A percentile compares a stretch with the other conserved stretches of the same genome.
Conservation (phyloP, 2,888 invertebrate genomes). For the Agelastica alni region DNA sequence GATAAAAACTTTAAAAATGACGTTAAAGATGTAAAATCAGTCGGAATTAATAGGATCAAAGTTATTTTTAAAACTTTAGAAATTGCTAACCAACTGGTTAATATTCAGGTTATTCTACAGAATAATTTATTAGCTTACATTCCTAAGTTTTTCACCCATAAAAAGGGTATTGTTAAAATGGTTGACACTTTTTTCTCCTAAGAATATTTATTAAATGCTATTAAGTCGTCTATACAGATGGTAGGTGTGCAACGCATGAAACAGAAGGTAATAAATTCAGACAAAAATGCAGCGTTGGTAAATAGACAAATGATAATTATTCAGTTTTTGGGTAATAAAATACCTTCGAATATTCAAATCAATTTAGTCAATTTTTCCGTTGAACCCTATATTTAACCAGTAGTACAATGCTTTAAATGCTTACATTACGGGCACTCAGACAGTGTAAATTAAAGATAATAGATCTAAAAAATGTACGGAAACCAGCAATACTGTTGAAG, state of each 20-base stretch:
- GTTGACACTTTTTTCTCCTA: background rate
- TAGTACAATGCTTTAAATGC: background rate
- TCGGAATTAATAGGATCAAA: too few species aligned
- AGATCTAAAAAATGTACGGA: too few species aligned
- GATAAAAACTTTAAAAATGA: too few species aligned
- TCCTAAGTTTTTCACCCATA: background rate
- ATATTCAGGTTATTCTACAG: too few species aligned
- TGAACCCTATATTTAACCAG: background rate
- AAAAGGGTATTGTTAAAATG: background rate
- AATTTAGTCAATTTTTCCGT: background rate
- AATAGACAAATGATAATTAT: background rate
- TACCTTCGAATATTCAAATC: background rate
- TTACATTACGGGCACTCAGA: background rate
- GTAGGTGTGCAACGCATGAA: background rate
- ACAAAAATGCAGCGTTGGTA: background rate
- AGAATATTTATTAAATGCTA: too few species aligned
- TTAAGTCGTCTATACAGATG: background rate
- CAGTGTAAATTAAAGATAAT: background rate
- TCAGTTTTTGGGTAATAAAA: background rate
- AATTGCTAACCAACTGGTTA: too few species aligned
- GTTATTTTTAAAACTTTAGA: too few species aligned
- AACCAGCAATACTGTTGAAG: too few species aligned
- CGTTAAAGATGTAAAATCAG: too few species aligned
- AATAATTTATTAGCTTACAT: too few species aligned
- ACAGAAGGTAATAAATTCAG: background rate